phyloP scores from a whole-genome alignment of 2,113 vertebrate genomes.

The Nesoenas mayeri region DNA sequence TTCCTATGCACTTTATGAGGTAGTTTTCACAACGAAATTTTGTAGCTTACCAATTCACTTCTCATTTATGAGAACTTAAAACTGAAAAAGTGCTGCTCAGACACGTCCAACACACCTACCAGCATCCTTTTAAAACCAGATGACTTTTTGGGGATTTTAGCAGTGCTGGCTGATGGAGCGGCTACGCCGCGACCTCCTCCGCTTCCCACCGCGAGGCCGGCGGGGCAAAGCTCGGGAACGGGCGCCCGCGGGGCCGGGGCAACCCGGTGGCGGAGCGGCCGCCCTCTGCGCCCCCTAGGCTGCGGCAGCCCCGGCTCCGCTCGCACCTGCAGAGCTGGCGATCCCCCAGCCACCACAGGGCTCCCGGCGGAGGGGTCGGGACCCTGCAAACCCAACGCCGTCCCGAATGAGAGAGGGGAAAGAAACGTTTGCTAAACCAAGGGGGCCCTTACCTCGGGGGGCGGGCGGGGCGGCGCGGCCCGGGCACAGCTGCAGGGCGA shows the following conservation, averaged over 20 bases:
- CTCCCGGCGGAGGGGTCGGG: not conserved
- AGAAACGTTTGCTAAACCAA: rapidly evolving
- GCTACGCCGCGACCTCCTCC: not conserved
- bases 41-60: not conserved
- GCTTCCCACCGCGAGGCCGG: rapidly evolving
- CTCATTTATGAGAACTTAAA: not conserved
- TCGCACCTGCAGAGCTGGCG: not conserved
- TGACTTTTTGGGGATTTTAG: rapidly evolving
- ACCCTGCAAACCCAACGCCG: not conserved
- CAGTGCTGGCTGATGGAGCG: not conserved
- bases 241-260: too few relatives aligned
- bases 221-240: too few relatives aligned
- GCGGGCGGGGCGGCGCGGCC: conserved; percentile 64
- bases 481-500: conserved; percentile 77
- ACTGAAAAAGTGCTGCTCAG: not conserved
- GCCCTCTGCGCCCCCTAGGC: too few relatives aligned
- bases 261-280: too few relatives aligned
- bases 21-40: not conserved
- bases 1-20: not conserved
- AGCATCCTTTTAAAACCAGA: not conserved
- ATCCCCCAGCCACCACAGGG: not conserved
- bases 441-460: conserved; percentile 81
- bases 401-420: rapidly evolving
- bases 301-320: not conserved
- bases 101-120: not conserved